Conservation (phyloP, 2,113 vertebrate species). For the Boulengeromyrus knoepffleri region DNA sequence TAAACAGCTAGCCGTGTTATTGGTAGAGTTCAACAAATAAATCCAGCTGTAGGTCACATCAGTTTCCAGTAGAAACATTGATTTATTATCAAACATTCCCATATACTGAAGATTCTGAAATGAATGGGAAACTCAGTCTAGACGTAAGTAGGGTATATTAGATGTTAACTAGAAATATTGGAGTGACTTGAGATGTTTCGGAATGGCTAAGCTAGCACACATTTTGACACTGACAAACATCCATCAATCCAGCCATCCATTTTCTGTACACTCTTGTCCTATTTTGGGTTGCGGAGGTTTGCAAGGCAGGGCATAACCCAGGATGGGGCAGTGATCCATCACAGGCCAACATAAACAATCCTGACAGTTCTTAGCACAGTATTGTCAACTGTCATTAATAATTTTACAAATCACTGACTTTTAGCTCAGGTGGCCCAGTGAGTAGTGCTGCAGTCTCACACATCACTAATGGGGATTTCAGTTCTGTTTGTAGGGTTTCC, state of each 20-base stretch:
- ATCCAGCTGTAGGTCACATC: constrained; percentile 49
- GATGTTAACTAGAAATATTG: background rate
- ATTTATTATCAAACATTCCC: background rate
- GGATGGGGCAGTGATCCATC: background rate
- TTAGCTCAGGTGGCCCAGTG: background rate
- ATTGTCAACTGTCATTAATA: background rate
- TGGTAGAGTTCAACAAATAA: constrained; percentile 21
- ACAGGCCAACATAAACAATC: background rate
- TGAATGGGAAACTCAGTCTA: background rate
- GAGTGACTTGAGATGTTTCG: background rate
- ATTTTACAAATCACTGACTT: background rate
- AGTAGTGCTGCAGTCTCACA: background rate
- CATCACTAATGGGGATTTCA: background rate
- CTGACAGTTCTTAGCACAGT: background rate
- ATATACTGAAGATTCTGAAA: background rate
- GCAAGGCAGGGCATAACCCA: background rate
- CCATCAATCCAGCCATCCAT: background rate
- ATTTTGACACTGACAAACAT: background rate
- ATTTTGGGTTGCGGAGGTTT: background rate
- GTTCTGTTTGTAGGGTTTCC: background rate
- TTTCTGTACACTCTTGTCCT: background rate
- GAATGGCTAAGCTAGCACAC: background rate
- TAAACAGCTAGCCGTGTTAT: background rate
- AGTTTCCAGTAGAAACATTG: background rate
- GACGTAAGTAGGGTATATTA: background rate